Evolutionary conservation across 2,888 invertebrate genomes (phyloP), one percentile per base, ranked within the genome.

Genomic region (Sericinus montela): DNA sequence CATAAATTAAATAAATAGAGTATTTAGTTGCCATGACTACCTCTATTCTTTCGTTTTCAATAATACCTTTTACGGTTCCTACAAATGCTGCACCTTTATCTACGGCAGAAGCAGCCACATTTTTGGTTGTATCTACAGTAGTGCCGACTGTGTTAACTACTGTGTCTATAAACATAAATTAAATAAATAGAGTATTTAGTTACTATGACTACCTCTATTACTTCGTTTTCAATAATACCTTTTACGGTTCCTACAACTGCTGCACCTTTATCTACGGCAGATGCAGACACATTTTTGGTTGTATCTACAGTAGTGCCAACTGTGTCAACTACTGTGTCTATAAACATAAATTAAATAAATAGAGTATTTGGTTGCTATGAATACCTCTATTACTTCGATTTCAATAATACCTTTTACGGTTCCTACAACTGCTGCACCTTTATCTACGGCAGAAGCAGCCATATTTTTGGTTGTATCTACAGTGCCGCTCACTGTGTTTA

Each of bases 1-100:
- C 51, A 42, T 44, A 55, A 42, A 43, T 8, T 36, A 42, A 16
- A 2, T n/a, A 32, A 16, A 43, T 9, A 44, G n/a, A n/a, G n/a
- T n/a, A n/a, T n/a, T n/a, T n/a, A n/a, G n/a, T n/a, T n/a, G n/a
- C n/a, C n/a, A n/a, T n/a, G n/a, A n/a, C n/a, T n/a, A n/a, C n/a
- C n/a, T n/a, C n/a, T n/a, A n/a, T n/a, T n/a, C n/a, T n/a, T n/a
- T n/a, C 15, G 15, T 11, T 9, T 15, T 1, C n/a, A 13, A 25
- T 8, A 19, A 30, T 45, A 76, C 73, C 76, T 79, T 77, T 74
- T 35, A 75, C 75, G 57, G 60, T 62, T 51, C 70, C 74, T 55
- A 74, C 63, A 45, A 74, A 35, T 35, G 59, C 51, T 7, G 59
- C 52, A 39, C 65, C 55, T 46, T 61, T 64, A 34, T 67, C 65